Evolutionary conservation across 2,888 invertebrate genomes (phyloP).

Genomic region (Xylota sylvarum): DNA sequence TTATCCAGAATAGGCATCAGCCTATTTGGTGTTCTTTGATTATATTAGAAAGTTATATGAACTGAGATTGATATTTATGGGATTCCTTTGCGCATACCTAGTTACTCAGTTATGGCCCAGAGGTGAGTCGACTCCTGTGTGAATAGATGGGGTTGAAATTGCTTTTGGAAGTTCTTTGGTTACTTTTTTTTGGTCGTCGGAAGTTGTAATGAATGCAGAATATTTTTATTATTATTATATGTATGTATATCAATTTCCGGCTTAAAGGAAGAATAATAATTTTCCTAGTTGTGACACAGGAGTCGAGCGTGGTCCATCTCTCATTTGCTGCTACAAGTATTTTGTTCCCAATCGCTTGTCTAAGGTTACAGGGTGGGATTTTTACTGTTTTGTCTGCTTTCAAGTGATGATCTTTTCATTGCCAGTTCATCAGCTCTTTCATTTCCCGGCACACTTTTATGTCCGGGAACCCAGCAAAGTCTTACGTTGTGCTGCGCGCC

Average conservation of each 20-base stretch:
- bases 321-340: no score
- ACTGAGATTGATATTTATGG: constrained; percentile 57
- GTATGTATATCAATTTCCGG: background rate
- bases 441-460: no score
- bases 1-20: constrained; percentile 9
- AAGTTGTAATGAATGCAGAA: constrained; percentile 26
- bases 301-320: no score
- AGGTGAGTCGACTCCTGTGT: constrained; percentile 6
- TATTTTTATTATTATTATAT: background rate
- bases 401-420: no score
- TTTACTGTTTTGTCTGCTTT: no score
- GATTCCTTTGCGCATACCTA: constrained; percentile 7
- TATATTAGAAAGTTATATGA: constrained; percentile 51
- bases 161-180: constrained; percentile 4
- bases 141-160: constrained; percentile 9
- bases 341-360: no score
- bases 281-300: no score
- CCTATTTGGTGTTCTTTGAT: constrained; percentile 18
- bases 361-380: no score
- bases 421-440: no score
- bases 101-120: background rate
- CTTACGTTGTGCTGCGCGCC: no score
- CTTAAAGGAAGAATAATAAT: background rate
- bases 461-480: no score
- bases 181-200: background rate